Percentiles rank a stretch among this genome's conserved stretches.
Evolutionary conservation across 2,888 invertebrate species (phyloP).

Genomic region (Xiphydria camelus): DNA sequence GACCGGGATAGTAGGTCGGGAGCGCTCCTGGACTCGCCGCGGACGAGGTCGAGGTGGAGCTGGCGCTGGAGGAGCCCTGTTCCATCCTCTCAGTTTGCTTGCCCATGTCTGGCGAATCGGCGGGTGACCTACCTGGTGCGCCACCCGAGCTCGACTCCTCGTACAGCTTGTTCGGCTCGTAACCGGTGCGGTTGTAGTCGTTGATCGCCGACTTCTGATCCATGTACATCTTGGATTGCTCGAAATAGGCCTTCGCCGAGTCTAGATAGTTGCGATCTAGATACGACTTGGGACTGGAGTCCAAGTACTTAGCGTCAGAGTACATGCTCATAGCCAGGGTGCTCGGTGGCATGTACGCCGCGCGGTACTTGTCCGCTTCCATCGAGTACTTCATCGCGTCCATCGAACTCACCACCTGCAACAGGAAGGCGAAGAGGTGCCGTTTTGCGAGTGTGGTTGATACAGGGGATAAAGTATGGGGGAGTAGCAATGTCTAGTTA

Average conservation of each 20-base stretch:
- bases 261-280: conserved; percentile 71
- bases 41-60: conserved; percentile 63
- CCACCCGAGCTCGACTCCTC: conserved; percentile 62
- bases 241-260: conserved; percentile 74
- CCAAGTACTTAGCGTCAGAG: conserved; percentile 70
- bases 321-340: conserved; percentile 73
- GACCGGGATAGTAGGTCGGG: conserved; percentile 55
- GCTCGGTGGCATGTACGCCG: conserved; percentile 68
- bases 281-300: conserved; percentile 62
- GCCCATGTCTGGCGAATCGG: conserved; percentile 51
- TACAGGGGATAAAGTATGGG: too few relatives aligned
- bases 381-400: conserved; percentile 79
- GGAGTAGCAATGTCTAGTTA: too few relatives aligned
- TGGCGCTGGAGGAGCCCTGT: conserved; percentile 47
- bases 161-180: conserved; percentile 66
- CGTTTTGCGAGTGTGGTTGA: too few relatives aligned
- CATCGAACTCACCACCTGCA: conserved; percentile 75
- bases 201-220: conserved; percentile 63
- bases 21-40: conserved; percentile 62
- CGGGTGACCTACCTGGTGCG: conserved; percentile 54
- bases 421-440: conserved; percentile 41
- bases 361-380: conserved; percentile 77
- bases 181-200: conserved; percentile 72
- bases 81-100: conserved; percentile 39
- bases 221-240: conserved; percentile 74